Evolutionary conservation across 1,140 invertebrate species (phyloP).

Genomic region (Neodiprion virginianus): DNA sequence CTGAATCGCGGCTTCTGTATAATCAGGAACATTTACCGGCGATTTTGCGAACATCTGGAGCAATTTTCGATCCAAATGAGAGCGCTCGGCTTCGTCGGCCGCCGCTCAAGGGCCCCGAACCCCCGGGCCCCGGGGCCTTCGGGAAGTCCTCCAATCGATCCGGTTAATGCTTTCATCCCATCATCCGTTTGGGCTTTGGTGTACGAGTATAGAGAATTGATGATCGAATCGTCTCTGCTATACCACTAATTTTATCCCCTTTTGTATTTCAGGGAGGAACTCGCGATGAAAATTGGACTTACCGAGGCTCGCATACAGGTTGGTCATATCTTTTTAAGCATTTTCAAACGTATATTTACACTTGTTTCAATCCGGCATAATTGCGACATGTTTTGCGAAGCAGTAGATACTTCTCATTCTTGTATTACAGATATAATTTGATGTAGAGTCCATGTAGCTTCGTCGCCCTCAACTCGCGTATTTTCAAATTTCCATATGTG

Average conservation of each 20-base stretch:
- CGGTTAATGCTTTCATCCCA: slow-evolving; percentile 27
- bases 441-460: no score
- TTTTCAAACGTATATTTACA: no score
- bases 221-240: slow-evolving; percentile 17
- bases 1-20: slow-evolving; percentile 24
- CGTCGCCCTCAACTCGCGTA: no score
- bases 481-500: no score
- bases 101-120: neutral
- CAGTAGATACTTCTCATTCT: no score
- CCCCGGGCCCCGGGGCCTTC: slow-evolving; percentile 10
- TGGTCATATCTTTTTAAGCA: slow-evolving; percentile 45
- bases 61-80: slow-evolving; percentile 23
- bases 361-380: no score
- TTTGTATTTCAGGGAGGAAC: slow-evolving; percentile 85
- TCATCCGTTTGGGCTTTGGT: slow-evolving; percentile 68
- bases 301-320: slow-evolving; percentile 99
- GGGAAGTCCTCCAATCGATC: slow-evolving; percentile 18
- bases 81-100: neutral
- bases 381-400: no score
- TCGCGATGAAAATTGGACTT: slow-evolving; percentile 96
- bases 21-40: slow-evolving; percentile 55
- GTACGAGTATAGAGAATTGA: neutral
- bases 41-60: slow-evolving; percentile 56
- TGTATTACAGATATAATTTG: no score
- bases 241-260: slow-evolving; percentile 34